Base-by-base conservation (phyloP, 2,888 invertebrate species). In the Hypomecis punctinalis region DNA sequence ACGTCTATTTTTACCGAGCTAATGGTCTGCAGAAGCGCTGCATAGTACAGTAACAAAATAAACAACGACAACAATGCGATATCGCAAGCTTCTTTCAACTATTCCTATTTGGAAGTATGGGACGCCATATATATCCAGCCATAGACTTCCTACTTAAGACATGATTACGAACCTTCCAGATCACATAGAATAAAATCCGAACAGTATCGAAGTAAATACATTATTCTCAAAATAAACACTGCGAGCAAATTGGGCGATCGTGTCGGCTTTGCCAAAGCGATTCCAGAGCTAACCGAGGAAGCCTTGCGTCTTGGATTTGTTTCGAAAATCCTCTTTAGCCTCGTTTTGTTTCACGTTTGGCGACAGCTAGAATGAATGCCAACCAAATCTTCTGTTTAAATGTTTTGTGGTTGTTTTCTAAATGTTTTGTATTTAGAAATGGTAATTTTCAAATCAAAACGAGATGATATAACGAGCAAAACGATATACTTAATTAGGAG, bases 261-360 rank as follows among this genome's bases (percentile, higher is more conserved):
- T 39, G 39, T 37, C 13, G 39, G 39, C 13, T 51, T 51, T 13
- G 7, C 13, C 9, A 6, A 51, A 6, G 39, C 13, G 39, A 39
- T 9, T 51, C 11, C 11, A 9, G 13, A 51, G 10, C 48, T 23
- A 33, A 11, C 36, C 37, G 49, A 11, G 11, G 11, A 11, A 49
- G 8, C 36, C 49, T 49, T 37, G 37, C 49, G 37, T 37, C 49
- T 37, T 7, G 49, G 37, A 11, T 49, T 37, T 49, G 37, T 49
- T 47, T 33, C 39, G 37, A 13, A 43, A 51, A 51, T 51, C 39
- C 51, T 37, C 13, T 51, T 39, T 9, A 51, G 39, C 39, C 51
- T 13, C 7, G 39, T 13, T 51, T 51, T 51, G 51, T 37, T 37
- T 13, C 8, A 51, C 37, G 36, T 51, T 51, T 39, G 13, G 51